Conservation (phyloP, 2,797 vertebrate species). For the Sebastes trivittatus region DNA sequence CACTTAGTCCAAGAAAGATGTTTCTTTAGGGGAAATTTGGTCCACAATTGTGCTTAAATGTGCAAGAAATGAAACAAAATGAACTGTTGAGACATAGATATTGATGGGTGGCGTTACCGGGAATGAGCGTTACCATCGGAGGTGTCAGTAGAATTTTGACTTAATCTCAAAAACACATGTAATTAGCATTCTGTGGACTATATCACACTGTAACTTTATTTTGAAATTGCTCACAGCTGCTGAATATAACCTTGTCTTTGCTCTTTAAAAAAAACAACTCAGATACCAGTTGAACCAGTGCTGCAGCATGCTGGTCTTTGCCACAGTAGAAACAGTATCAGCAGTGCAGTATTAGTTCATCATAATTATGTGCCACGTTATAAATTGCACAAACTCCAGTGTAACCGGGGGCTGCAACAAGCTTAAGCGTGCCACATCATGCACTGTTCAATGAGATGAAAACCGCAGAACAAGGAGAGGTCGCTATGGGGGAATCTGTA, state of each 20-base stretch:
- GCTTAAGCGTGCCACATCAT: conserved; percentile 4
- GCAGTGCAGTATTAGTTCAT: conserved; percentile 41
- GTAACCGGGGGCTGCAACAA: conserved; percentile 18
- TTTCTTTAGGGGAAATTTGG: not conserved
- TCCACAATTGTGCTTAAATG: not conserved
- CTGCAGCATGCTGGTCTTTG: conserved; percentile 23
- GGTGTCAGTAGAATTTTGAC: not conserved
- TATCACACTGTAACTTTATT: conserved; percentile 23
- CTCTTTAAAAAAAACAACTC: not conserved
- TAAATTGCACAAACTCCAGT: conserved; percentile 8
- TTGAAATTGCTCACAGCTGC: conserved; percentile 21
- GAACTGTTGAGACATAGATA: too few species aligned
- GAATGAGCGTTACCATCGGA: not conserved
- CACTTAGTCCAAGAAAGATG: not conserved
- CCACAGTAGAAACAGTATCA: not conserved
- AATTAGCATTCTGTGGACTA: conserved; percentile 4
- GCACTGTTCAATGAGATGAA: not conserved
- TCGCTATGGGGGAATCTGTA: conserved; percentile 44
- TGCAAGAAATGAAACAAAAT: not conserved
- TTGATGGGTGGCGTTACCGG: not conserved
- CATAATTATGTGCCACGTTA: conserved; percentile 41
- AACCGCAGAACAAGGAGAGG: conserved; percentile 5
- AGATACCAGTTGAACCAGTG: not conserved
- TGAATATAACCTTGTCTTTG: conserved; percentile 35
- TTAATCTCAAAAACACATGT: conserved; percentile 1